Evolutionary conservation across 2,888 invertebrate genomes (phyloP), one percentile per base, ranked within the genome.

Genomic region (Melolontha melolontha): DNA sequence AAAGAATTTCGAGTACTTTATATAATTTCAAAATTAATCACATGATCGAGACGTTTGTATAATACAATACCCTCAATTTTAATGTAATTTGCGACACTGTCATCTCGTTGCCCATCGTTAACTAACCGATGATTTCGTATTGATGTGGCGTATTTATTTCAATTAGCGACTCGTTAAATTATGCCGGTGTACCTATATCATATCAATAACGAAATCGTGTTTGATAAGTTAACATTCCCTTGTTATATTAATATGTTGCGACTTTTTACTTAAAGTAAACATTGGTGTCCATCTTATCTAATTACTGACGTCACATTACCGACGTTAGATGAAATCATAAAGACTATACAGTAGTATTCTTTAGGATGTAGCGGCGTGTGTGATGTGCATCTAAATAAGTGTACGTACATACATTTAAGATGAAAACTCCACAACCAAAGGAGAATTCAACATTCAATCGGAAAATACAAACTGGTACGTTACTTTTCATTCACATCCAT

Each of bases 401-500:
- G 6, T 8, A 34, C 8, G 2, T 6, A 6, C 34, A 8, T 34
- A 34, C 10, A 34, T 34, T 34, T 34, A 34, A 34, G 2, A 34
- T 34, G 34, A 34, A 6, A 6, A 34, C 6, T 34, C 34, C 34
- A 10, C 34, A 34, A 6, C 34, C 10, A 10, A 34, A 34, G 10
- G 34, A 34, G 34, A 34, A 34, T 34, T 72, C 75, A 1, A 54
- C 73, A 66, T 71, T 77, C 52, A 71, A 64, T 29, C 72, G 55
- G 41, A 75, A 76, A 66, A 67, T 76, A 47, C 76, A 76, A 70
- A 73, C 59, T 63, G 76, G 76, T 77, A 66, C 47, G 70, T 70
- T 16, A 49, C 47, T 66, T 67, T 34, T 27, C 11, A 11, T n/a
- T n/a, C n/a, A 11, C 7, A 17, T 50, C 16, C 22, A 22, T 22